Evolutionary conservation across 2,888 invertebrate genomes (phyloP), one percentile per base, ranked within the genome.

Genomic region (Pristionchus japonicus): DNA sequence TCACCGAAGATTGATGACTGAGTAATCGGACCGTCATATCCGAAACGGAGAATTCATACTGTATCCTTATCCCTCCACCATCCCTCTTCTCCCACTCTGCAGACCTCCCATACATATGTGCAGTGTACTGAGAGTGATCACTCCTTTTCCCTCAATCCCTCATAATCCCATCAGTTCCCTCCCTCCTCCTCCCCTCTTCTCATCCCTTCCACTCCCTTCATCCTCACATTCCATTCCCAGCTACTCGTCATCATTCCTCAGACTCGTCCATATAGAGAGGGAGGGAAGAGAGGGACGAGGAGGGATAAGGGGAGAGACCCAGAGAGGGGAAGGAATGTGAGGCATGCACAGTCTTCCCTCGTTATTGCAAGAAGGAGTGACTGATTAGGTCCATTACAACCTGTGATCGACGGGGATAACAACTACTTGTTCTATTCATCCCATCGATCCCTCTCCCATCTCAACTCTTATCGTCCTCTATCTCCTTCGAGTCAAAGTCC

Each of bases 151-250:
- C 77, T 74, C 40, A 20, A 40, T 27, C 77, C 70, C 27, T 47
- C 77, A 43, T 77, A 47, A 77, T 77, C 77, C 77, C 47, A 40
- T 77, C 77, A 77, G 43, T 77, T 20, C 47, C 77, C 83, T 52
- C 49, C 84, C 88, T 88, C 85, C 70, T 83, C 61, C 47, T 64
- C 70, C 23, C 85, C 27, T 77, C 74, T 20, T 49, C 86, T 40
- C 80, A 61, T 87, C 49, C 37, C 87, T 47, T 67, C 86, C 70
- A 84, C 83, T 20, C 70, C 64, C 6, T 77, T 52, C 37, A 85
- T 84, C 67, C 74, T 77, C 40, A 77, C 77, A 77, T 77, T 77
- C 77, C 77, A 43, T 27, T 77, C 77, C 70, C 70, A 70, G 23
- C 37, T 70, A 70, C 70, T 70, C 70, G 70, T 77, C 43, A 47